Evolutionary conservation across 2,113 vertebrate species (phyloP).

Genomic region (Solea solea): DNA sequence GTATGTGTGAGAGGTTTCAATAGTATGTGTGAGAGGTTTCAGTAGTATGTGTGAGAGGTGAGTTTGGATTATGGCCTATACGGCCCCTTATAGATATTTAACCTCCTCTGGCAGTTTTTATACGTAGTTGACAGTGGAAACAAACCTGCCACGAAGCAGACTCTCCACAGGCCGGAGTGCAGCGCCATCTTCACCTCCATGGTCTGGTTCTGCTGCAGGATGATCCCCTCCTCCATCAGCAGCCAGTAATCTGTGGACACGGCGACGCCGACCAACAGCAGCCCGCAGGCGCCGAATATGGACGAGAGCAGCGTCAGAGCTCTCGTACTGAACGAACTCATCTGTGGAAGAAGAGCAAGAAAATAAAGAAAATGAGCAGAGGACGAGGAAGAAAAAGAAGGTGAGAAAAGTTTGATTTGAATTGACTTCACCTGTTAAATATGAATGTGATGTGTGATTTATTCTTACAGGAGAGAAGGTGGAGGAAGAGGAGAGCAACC

Average conservation of each 20-base stretch:
- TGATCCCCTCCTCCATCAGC: conserved; percentile 90
- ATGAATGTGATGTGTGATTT: conserved; percentile 9
- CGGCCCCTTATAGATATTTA: too few relatives aligned
- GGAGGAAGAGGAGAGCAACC: conserved; percentile 2
- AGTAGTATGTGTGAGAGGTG: too few relatives aligned
- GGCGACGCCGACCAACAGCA: conserved; percentile 89
- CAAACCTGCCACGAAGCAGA: conserved; percentile 90
- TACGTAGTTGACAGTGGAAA: background rate
- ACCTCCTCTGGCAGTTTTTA: too few relatives aligned
- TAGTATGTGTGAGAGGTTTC: too few relatives aligned
- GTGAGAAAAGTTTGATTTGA: background rate
- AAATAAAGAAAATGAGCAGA: background rate
- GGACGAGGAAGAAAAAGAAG: too few relatives aligned
- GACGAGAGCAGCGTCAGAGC: conserved; percentile 91
- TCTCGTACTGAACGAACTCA: conserved; percentile 90
- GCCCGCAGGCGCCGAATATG: conserved; percentile 87
- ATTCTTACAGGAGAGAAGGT: conserved; percentile 8
- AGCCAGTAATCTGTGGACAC: conserved; percentile 94
- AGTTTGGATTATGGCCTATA: too few relatives aligned
- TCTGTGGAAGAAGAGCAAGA: conserved; percentile 64
- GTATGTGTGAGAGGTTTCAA: too few relatives aligned
- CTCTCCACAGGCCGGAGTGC: conserved; percentile 91
- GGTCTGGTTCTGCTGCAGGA: conserved; percentile 91
- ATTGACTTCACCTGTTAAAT: conserved; percentile 37
- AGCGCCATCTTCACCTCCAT: conserved; percentile 92